Percentiles rank a stretch among this genome's conserved stretches.
Conservation (phyloP, 2,888 invertebrate species). For the Ephialtes manifestator region DNA sequence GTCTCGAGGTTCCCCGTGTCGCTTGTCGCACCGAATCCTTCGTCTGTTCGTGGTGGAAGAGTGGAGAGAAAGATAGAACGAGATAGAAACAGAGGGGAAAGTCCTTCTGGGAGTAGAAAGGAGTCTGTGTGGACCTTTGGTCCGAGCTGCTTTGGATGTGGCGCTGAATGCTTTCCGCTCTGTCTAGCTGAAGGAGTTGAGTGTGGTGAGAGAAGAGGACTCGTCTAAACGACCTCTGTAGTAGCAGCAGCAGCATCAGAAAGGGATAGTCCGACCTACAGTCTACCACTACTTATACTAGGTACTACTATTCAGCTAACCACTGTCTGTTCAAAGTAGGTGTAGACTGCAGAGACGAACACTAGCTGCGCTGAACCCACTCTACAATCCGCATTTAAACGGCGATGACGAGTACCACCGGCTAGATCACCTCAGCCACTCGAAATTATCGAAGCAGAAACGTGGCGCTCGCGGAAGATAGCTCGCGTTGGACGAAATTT, state of each 20-base stretch:
- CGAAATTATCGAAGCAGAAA: conserved; percentile 55
- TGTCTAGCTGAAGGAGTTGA: conserved; percentile 7
- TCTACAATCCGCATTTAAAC: conserved; percentile 28
- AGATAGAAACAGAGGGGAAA: conserved; percentile 15
- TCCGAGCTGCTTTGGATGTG: conserved; percentile 5
- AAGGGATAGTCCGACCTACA: background rate
- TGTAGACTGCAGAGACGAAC: background rate
- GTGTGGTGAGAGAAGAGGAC: conserved; percentile 31
- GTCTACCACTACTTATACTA: conserved; percentile 22
- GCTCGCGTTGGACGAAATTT: conserved; percentile 42
- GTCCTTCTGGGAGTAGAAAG: conserved; percentile 27
- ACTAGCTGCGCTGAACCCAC: background rate
- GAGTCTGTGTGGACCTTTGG: conserved; percentile 8
- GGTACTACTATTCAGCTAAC: conserved; percentile 13
- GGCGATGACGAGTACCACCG: conserved; percentile 19
- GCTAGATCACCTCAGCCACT: background rate
- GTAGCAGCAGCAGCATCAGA: background rate
- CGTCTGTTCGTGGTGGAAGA: background rate
- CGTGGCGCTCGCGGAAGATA: background rate
- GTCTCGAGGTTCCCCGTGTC: conserved; percentile 39
- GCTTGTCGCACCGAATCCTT: conserved; percentile 38
- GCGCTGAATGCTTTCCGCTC: conserved; percentile 2
- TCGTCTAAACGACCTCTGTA: conserved; percentile 13
- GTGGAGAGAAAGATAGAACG: background rate
- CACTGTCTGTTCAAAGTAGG: conserved; percentile 14